Conservation (phyloP, 2,888 invertebrate genomes). For the Sinopyrophorus schimmeli region DNA sequence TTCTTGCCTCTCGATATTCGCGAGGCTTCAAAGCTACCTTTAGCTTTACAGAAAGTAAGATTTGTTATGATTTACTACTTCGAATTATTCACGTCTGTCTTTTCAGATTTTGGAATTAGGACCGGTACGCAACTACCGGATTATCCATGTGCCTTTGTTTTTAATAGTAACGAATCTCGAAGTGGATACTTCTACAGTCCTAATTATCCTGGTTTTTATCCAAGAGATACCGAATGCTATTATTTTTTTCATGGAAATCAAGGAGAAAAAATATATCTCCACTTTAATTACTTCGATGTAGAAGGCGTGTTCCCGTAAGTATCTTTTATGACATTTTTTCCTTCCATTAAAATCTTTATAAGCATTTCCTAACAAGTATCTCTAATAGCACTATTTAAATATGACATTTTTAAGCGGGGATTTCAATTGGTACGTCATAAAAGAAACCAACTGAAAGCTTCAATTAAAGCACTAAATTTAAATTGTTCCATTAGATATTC, state of each 20-base stretch:
- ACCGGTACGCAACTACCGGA: conserved; percentile 76
- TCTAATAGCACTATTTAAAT: too few species aligned
- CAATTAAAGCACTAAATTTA: too few species aligned
- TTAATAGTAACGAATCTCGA: conserved; percentile 78
- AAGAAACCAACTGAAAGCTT: too few species aligned
- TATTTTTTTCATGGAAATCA: conserved; percentile 85
- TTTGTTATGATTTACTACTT: neutral
- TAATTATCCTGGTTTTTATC: conserved; percentile 89
- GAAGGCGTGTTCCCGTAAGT: conserved; percentile 94
- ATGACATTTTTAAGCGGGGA: too few species aligned
- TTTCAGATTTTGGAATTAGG: conserved; percentile 83
- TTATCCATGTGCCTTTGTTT: conserved; percentile 85
- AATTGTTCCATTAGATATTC: too few species aligned
- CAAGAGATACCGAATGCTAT: conserved; percentile 87
- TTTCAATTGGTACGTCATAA: too few species aligned
- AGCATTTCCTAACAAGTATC: too few species aligned
- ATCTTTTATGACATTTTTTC: too few species aligned
- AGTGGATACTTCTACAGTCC: conserved; percentile 86
- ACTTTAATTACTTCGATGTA: conserved; percentile 90
- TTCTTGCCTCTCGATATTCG: conserved; percentile 74
- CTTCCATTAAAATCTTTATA: too few species aligned
- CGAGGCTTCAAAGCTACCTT: conserved; percentile 88
- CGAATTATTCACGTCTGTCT: neutral
- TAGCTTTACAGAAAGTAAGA: conserved; percentile 87
- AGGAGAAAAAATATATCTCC: conserved; percentile 78